Conservation (phyloP, 2,888 invertebrate species). For the Patella ulyssiponensis region DNA sequence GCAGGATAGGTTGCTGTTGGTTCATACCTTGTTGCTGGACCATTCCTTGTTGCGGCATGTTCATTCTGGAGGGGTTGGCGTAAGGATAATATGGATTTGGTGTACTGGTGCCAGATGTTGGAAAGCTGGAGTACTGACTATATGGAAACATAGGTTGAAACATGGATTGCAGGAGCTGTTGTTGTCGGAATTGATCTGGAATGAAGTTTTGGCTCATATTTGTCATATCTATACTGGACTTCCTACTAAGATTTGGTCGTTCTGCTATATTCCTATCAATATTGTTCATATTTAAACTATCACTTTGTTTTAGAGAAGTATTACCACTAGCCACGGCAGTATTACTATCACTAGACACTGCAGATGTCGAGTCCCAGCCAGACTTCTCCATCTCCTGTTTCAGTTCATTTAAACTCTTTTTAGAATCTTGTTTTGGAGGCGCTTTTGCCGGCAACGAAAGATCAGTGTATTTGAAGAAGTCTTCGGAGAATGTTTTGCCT, state of each 20-base stretch:
- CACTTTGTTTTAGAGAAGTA: too few relatives aligned
- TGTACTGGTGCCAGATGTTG: background rate
- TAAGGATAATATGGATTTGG: background rate
- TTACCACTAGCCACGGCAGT: background rate
- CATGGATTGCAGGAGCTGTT: slow-evolving; percentile 22
- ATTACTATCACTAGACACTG: background rate
- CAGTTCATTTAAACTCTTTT: slow-evolving; percentile 41
- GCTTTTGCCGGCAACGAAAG: slow-evolving; percentile 19
- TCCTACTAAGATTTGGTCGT: slow-evolving; percentile 29
- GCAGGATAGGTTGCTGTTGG: background rate
- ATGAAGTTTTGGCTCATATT: slow-evolving; percentile 35
- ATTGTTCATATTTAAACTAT: too few relatives aligned
- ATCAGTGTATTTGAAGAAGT: slow-evolving; percentile 39
- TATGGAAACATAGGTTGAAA: slow-evolving; percentile 19
- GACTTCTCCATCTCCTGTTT: slow-evolving; percentile 34
- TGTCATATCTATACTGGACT: slow-evolving; percentile 44
- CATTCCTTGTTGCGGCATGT: background rate
- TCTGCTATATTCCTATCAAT: too few relatives aligned
- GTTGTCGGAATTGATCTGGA: slow-evolving; percentile 36
- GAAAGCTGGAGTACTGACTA: background rate
- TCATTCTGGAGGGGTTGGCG: background rate
- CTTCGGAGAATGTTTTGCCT: slow-evolving; percentile 28
- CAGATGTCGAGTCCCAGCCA: slow-evolving; percentile 14
- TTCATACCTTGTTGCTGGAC: slow-evolving; percentile 1
- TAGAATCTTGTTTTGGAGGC: slow-evolving; percentile 26